Base-by-base conservation (phyloP, 2,113 vertebrate genomes). In the Pipa parva region DNA sequence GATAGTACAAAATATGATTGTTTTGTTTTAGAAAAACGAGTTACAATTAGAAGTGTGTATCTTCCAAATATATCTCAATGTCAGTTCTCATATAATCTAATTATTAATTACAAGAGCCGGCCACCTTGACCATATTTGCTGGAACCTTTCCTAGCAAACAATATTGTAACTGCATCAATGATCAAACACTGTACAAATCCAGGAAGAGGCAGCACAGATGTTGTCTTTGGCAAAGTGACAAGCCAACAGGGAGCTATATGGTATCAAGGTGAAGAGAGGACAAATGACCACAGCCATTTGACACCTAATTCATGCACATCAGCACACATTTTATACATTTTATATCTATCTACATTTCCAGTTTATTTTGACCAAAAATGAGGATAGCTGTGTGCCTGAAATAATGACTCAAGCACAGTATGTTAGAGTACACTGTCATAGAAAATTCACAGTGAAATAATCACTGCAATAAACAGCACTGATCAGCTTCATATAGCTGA, bases 131-230 rank as follows among this genome's bases (percentile, higher is more conserved):
- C 57, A 61, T 70, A 39, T 60, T 61, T 22, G 29, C 60, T 70
- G 57, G 57, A 70, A 70, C 57, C 13, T 59, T 60, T 70, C 66
- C 66, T 61, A 61, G 49, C 48, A 70, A 70, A 50, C 66, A 70
- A 60, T 70, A 60, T 52, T 70, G 66, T 52, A 39, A 70, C 66
- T 42, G 50, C 65, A 70, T 61, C 57, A 61, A 29, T 61, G 66
- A 70, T 70, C 66, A 70, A 70, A 70, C 46, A 61, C 45, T 61
- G 48, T 70, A 42, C 57, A 70, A 70, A 70, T 61, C 49, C 48
- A 61, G 66, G 49, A 70, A 70, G 58, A 70, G 58, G 48, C 66
- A 70, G 66, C 66, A 59, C 66, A 61, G 58, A 70, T 70, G 66
- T 70, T 61, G 18, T 70, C 24, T 70, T 36, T 70, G 66, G 66